phyloP scores from a whole-genome alignment of 2,888 invertebrate species.

The Adelphocoris suturalis region DNA sequence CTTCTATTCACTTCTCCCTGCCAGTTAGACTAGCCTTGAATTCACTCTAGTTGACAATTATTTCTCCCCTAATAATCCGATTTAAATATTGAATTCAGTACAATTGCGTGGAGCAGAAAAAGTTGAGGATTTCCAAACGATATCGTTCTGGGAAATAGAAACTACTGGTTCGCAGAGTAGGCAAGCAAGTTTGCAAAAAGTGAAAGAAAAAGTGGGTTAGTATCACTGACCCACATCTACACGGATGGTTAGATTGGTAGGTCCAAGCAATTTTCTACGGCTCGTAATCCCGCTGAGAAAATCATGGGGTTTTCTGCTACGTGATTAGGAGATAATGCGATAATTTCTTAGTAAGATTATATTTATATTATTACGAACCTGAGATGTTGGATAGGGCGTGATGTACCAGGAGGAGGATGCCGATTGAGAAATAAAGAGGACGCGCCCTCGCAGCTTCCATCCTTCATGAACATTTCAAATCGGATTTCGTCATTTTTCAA shows the following conservation, averaged over 20 bases:
- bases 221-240: conserved; percentile 65
- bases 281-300: background rate
- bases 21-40: background rate
- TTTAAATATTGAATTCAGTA: no score
- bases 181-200: conserved; percentile 47
- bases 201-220: conserved; percentile 63
- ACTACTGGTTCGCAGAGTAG: conserved; percentile 10
- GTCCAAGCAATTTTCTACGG: background rate
- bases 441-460: conserved; percentile 48
- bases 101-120: background rate
- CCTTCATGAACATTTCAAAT: conserved; percentile 49
- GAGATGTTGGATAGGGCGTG: conserved; percentile 47
- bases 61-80: no score
- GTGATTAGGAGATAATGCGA: background rate
- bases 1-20: background rate
- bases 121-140: background rate
- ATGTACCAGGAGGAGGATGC: conserved; percentile 48
- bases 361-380: background rate
- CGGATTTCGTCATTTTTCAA: background rate
- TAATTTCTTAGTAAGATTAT: background rate
- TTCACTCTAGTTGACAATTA: no score
- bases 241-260: background rate
- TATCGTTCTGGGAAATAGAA: background rate
- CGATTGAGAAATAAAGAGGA: conserved; percentile 51
- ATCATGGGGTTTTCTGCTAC: background rate